A percentile compares a stretch with the other conserved stretches of the same genome.
These are phyloP conservation scores for Mallotus villosus DNA, from an alignment of 2,797 vertebrate species.

Conservation along the genomic window DNA sequence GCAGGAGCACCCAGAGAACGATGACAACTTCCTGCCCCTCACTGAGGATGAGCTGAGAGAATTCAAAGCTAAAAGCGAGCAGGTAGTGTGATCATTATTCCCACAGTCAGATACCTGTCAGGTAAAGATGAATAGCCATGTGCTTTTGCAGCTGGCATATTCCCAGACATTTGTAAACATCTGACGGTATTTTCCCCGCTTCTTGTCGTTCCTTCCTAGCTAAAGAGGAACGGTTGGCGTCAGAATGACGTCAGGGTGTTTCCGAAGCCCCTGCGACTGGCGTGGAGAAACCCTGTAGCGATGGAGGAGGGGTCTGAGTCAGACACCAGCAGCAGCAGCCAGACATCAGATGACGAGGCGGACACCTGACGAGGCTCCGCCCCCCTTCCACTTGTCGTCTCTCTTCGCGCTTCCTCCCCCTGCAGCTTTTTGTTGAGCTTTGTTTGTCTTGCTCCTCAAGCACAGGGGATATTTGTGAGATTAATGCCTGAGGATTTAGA, in stretches of 20 bases:
- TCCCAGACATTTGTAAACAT: background rate
- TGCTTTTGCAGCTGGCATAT: background rate
- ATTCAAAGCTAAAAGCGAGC: constrained; percentile 86
- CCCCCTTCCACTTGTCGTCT: constrained; percentile 12
- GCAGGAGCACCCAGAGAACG: constrained; percentile 88
- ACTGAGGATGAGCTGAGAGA: constrained; percentile 88
- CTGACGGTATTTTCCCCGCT: background rate
- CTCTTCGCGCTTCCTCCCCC: constrained; percentile 16
- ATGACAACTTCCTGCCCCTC: constrained; percentile 86
- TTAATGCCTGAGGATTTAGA: constrained; percentile 35
- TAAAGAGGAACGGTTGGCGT: constrained; percentile 83
- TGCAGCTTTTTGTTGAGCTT: constrained; percentile 12
- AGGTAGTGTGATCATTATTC: constrained; percentile 65
- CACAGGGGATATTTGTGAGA: constrained; percentile 81
- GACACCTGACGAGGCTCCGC: constrained; percentile 56
- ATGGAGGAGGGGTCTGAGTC: constrained; percentile 81
- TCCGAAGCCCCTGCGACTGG: constrained; percentile 75
- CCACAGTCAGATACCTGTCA: background rate
- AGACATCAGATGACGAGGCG: constrained; percentile 81
- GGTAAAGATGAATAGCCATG: background rate
- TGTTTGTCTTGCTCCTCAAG: constrained; percentile 55
- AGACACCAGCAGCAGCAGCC: constrained; percentile 81
- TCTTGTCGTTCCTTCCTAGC: constrained; percentile 55
- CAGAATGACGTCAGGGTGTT: constrained; percentile 79
- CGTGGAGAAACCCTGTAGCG: constrained; percentile 82